Percentiles rank a stretch among this genome's conserved stretches.
These are phyloP conservation scores for Tragelaphus scriptus DNA, from an alignment of 2,113 vertebrate species.

Conservation along the genomic window DNA sequence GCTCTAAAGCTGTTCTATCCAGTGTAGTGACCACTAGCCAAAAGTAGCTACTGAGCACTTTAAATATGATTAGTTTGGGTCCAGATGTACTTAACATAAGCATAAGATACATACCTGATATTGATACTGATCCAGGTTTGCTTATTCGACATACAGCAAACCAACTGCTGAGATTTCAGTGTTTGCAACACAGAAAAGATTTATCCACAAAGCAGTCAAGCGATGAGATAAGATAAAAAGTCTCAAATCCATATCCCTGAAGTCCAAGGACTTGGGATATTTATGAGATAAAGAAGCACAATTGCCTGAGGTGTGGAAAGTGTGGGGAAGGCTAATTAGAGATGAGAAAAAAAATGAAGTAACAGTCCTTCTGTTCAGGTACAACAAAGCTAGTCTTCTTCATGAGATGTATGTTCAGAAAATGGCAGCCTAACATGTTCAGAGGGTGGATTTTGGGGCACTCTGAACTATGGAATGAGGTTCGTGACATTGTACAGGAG, in stretches of 20 bases:
- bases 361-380: not conserved
- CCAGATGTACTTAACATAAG: not conserved
- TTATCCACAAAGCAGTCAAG: not conserved
- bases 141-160: not conserved
- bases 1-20: not conserved
- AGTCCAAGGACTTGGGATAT: not conserved
- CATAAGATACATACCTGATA: not conserved
- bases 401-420: not conserved
- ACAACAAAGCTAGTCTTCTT: not conserved
- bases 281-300: not conserved
- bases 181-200: not conserved
- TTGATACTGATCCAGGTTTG: not conserved
- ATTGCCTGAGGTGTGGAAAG: not conserved
- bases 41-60: not conserved
- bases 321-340: not conserved
- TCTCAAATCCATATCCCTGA: not conserved
- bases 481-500: too few species aligned
- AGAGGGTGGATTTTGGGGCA: not conserved
- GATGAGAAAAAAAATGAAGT: not conserved
- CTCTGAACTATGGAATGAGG: too few species aligned
- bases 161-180: not conserved
- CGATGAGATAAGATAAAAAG: fast-evolving
- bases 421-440: not conserved
- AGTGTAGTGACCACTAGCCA: not conserved
- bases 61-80: not conserved